These are phyloP conservation scores for Tuta absoluta DNA, from an alignment of 2,888 invertebrate species.

Conservation along the genomic window DNA sequence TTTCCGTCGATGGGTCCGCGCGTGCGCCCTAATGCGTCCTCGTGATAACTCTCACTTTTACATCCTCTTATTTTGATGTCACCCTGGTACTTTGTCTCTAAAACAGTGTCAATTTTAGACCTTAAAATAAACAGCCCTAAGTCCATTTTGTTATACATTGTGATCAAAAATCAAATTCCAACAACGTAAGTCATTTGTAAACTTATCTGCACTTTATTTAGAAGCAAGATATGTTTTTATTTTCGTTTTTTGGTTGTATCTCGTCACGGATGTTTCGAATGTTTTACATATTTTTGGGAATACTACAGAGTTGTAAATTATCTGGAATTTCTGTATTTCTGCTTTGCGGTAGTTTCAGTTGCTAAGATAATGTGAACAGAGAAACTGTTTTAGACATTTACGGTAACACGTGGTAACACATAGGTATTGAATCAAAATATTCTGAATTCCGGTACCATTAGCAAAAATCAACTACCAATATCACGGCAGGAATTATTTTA, in stretches of 20 bases:
- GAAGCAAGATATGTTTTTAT: slow-evolving; percentile 70
- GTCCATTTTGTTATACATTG: slow-evolving; percentile 32
- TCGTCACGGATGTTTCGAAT: slow-evolving; percentile 54
- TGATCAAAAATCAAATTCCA: slow-evolving; percentile 68
- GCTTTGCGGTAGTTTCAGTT: neutral
- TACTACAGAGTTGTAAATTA: slow-evolving; percentile 45
- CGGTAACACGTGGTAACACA: too few relatives aligned
- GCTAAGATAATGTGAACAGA: neutral
- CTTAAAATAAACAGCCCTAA: neutral
- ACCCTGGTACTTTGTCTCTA: slow-evolving; percentile 43
- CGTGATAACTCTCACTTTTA: slow-evolving; percentile 81
- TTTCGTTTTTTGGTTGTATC: slow-evolving; percentile 47
- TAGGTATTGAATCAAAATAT: too few relatives aligned
- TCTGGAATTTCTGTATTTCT: slow-evolving; percentile 28
- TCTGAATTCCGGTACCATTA: too few relatives aligned
- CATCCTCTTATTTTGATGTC: slow-evolving; percentile 73
- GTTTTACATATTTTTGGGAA: slow-evolving; percentile 30
- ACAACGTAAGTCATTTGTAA: slow-evolving; percentile 79
- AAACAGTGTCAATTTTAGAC: slow-evolving; percentile 3
- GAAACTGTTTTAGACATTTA: too few relatives aligned
- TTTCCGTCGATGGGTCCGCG: slow-evolving; percentile 66
- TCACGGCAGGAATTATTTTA: too few relatives aligned
- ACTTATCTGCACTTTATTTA: slow-evolving; percentile 80
- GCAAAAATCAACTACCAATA: too few relatives aligned
- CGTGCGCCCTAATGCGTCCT: slow-evolving; percentile 78